Evolutionary conservation across 2,888 invertebrate genomes (phyloP).

Genomic region (Bhutanitis thaidina): DNA sequence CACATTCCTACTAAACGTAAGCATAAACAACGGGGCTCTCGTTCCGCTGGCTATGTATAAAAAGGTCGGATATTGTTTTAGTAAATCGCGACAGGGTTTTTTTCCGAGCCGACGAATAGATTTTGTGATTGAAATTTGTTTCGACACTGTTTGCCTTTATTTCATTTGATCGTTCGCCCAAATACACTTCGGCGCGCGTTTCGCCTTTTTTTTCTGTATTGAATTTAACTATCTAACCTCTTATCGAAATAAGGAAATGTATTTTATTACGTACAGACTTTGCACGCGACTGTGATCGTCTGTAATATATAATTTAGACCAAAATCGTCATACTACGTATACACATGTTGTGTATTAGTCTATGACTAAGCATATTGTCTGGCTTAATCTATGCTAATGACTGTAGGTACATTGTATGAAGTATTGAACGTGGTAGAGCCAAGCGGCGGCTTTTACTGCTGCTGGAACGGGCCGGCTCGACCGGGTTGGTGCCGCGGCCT

Average conservation of each 20-base stretch:
- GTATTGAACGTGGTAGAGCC: too few relatives aligned
- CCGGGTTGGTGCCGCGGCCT: too few relatives aligned
- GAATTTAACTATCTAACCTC: constrained; percentile 5
- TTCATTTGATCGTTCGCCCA: constrained; percentile 52
- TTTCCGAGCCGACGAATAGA: constrained; percentile 33
- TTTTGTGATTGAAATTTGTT: constrained; percentile 64
- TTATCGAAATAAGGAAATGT: not conserved
- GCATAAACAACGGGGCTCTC: constrained; percentile 17
- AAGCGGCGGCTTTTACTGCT: too few relatives aligned
- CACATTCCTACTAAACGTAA: not conserved
- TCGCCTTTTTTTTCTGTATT: not conserved
- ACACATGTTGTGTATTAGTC: too few relatives aligned
- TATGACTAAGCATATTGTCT: too few relatives aligned
- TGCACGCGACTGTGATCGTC: too few relatives aligned
- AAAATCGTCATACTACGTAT: too few relatives aligned
- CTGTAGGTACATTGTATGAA: too few relatives aligned
- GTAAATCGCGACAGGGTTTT: constrained; percentile 48
- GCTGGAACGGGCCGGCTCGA: too few relatives aligned
- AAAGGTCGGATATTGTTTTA: constrained; percentile 59
- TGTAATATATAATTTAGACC: too few relatives aligned
- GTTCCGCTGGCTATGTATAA: constrained; percentile 35
- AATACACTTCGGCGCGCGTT: constrained; percentile 29
- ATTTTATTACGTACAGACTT: too few relatives aligned
- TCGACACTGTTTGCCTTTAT: constrained; percentile 52
- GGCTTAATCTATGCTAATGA: too few relatives aligned